These are phyloP conservation scores for Ictalurus furcatus DNA, from an alignment of 2,113 vertebrate genomes.

Conservation along the genomic window DNA sequence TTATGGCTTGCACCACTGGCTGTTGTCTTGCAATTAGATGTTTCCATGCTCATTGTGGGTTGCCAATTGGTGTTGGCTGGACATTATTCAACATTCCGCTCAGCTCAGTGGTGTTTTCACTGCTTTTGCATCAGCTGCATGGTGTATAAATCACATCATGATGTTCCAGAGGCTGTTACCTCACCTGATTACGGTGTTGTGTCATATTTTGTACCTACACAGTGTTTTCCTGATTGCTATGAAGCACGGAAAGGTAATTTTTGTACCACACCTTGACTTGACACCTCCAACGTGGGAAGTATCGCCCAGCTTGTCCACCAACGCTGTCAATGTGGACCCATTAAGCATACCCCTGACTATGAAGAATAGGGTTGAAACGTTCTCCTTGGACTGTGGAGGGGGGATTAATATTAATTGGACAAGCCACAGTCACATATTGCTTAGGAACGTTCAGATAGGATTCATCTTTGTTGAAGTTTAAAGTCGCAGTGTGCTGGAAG, in stretches of 20 bases:
- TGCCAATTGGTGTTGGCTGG: not conserved
- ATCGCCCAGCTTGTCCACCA: conserved; percentile 9
- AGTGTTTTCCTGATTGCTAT: not conserved
- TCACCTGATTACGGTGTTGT: not conserved
- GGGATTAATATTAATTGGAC: conserved; percentile 30
- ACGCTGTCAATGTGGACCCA: not conserved
- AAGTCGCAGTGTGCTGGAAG: not conserved
- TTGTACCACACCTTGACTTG: conserved; percentile 1
- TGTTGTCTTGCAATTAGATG: not conserved
- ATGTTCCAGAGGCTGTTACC: not conserved
- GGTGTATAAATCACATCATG: not conserved
- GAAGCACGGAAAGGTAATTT: conserved; percentile 6
- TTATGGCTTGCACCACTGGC: not conserved
- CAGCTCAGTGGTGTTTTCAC: not conserved
- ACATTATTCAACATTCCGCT: not conserved
- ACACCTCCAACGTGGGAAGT: not conserved
- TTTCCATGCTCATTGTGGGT: not conserved
- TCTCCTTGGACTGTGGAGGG: not conserved
- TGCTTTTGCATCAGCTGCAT: conserved; percentile 7
- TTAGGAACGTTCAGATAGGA: not conserved
- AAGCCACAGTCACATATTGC: not conserved
- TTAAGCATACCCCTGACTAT: conserved; percentile 3
- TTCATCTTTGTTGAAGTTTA: not conserved
- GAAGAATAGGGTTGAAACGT: not conserved
- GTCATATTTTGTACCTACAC: not conserved